Evolutionary conservation across 2,113 vertebrate genomes (phyloP), one percentile per base, ranked within the genome.

Genomic region (Cranoglanis bouderius): DNA sequence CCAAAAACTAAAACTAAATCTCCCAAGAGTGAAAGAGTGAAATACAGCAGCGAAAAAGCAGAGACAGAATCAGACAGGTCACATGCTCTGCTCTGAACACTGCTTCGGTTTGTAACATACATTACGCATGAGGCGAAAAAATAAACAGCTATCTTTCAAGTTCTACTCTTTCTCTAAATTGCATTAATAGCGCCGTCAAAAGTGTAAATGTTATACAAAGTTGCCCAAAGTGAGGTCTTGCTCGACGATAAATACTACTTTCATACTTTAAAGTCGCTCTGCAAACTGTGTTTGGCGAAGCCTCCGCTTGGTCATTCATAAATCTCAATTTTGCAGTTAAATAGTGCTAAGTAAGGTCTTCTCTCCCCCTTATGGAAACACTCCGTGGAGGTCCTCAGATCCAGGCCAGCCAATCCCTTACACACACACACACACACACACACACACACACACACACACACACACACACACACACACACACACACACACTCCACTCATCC

Each of bases 261-360:
- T 89, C 74, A 90, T 77, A 88, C 77, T 77, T 90, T 88, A 55
- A 85, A 75, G 67, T 82, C 82, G 43, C 61, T 90, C 61, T 74
- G 88, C 85, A 85, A 85, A 87, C 85, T 67, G 26, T 67, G 85
- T 82, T 86, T 88, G 46, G 65, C 67, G 35, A 86, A 78, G 43
- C 75, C 82, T 87, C 90, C 53, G 38, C 75, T 72, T 59, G 75
- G 65, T 86, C 91, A 88, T 92, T 92, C 90, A 92, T 90, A 91
- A 90, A 90, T 92, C 90, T 89, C 26, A 26, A 86, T 88, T 86
- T 55, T 83, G 82, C 82, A 90, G 89, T 89, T 90, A 46, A 90
- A 90, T 82, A 89, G 82, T 88, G 89, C 89, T 89, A 90, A 90
- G 88, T 84, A 90, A 90, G 89, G 63, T 83, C 75, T 88, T 84